Percentiles rank a stretch among this genome's conserved stretches.
phyloP scores from a whole-genome alignment of 2,797 vertebrate genomes.

The Phataginus tricuspis region DNA sequence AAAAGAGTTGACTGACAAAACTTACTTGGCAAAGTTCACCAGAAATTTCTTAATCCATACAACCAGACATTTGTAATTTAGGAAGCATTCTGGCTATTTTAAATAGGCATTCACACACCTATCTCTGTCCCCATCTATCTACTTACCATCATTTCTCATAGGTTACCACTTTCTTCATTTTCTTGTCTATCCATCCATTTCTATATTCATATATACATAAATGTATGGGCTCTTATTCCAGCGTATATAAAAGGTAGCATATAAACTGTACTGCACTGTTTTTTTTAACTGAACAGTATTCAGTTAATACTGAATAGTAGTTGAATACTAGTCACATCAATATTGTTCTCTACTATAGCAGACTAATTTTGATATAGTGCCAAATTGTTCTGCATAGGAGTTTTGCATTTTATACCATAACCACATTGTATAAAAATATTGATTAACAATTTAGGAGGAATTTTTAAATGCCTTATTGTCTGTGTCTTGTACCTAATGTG shows the following conservation, averaged over 20 bases:
- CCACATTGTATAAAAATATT: neutral
- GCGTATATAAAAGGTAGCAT: neutral
- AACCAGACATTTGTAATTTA: conserved; percentile 21
- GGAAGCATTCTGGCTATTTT: conserved; percentile 47
- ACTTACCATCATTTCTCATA: neutral
- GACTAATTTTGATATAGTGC: neutral
- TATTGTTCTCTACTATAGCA: neutral
- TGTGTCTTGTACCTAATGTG: neutral
- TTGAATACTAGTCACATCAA: neutral
- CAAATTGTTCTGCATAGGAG: neutral
- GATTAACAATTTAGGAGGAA: neutral
- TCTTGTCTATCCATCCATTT: neutral
- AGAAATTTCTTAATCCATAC: conserved; percentile 8
- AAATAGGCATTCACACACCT: neutral
- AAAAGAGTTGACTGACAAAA: conserved; percentile 41
- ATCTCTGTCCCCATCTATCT: neutral
- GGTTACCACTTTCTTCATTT: neutral
- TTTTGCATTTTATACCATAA: conserved; percentile 23
- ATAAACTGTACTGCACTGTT: neutral
- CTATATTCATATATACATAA: neutral
- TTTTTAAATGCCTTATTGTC: conserved; percentile 25
- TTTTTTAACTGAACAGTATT: neutral
- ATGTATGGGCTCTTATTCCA: neutral
- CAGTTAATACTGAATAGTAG: no score
- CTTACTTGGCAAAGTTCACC: conserved; percentile 24